Base-by-base conservation (phyloP, 1,140 invertebrate genomes). In the Trichonephila clavipes region DNA sequence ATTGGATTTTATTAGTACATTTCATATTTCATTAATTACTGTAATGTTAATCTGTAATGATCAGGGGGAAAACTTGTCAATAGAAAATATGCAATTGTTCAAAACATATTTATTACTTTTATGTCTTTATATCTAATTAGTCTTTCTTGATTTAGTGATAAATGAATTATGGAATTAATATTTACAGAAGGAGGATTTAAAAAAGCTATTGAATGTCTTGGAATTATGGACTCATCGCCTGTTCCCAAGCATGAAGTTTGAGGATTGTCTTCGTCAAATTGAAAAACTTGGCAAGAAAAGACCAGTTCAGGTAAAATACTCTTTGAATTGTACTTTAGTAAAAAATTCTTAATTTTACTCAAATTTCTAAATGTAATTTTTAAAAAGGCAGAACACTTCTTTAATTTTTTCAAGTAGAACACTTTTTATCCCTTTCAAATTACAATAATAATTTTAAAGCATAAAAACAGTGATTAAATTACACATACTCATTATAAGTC, bases 161-260 rank as follows among this genome's bases (percentile, higher is more conserved):
- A 24, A 28, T 69, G 66, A 69, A 2, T 3, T 24, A 87, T 14
- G 21, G 10, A 5, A 69, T 81, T 92, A 92, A 59, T 34, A 44
- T 51, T 94, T 81, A 51, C 88, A 96, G 96, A 97, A 97, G 94
- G 96, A 97, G 94, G 98, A 99, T 96, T 96, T 99, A 21, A 97
- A 98, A 95, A 95, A 97, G 83, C 96, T 99, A 0, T 96, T 99
- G 96, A 97, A 97, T 69, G 97, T 97, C 94, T 95, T 99, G 88
- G 98, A 99, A 95, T 98, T 99, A 95, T 99, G 99, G 99, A 97
- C 97, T 3, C 98, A 99, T 95, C 96, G 98, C 93, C 95, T 99
- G 77, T 99, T 97, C 96, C 98, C 98, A 1, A 98, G 97, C 95
- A 97, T 97, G 95, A 96, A 97, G 28, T 99, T 99, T 96, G 97